Conservation (phyloP, 2,113 vertebrate genomes). For the Strigops habroptila region DNA sequence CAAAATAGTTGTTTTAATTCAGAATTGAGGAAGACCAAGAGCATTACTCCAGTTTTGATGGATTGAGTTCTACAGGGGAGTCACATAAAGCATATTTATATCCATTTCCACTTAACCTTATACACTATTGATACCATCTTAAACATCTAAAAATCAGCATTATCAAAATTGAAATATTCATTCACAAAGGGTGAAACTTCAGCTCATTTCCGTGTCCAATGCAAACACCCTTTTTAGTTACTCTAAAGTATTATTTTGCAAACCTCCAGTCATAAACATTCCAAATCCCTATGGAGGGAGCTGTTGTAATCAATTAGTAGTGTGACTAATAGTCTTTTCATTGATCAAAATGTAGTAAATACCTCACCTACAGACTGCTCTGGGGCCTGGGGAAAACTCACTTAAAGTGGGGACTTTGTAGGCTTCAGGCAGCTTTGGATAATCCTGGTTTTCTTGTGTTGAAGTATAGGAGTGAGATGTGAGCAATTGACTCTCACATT, state of each 20-base stretch:
- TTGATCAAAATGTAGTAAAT: not conserved
- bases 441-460: not conserved
- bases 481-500: not conserved
- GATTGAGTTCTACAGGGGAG: not conserved
- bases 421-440: not conserved
- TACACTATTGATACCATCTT: not conserved
- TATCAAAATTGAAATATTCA: not conserved
- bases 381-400: not conserved
- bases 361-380: not conserved
- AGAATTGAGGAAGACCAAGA: conserved; percentile 3
- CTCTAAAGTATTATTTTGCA: not conserved
- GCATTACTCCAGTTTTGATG: conserved; percentile 1
- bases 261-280: not conserved
- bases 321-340: not conserved
- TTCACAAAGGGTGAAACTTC: not conserved
- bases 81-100: not conserved
- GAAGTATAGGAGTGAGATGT: not conserved
- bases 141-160: not conserved
- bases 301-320: not conserved
- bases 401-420: not conserved
- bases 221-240: not conserved
- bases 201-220: not conserved
- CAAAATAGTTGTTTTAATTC: conserved; percentile 56
- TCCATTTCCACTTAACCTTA: not conserved
- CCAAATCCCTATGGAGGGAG: not conserved